phyloP scores from a whole-genome alignment of 2,888 invertebrate species.

The Diplazon laetatorius region DNA sequence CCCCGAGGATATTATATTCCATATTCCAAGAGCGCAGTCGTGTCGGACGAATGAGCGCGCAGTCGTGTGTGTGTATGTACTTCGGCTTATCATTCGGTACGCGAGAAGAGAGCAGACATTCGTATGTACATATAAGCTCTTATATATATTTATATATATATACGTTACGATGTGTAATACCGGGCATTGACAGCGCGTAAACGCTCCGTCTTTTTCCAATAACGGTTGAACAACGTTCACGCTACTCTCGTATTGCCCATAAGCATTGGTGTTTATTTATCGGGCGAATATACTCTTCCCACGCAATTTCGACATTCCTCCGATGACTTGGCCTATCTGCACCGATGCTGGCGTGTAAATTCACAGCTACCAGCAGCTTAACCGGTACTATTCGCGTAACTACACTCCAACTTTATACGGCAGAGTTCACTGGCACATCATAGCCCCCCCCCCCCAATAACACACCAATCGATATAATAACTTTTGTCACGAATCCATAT shows the following conservation, averaged over 20 bases:
- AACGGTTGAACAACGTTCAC: constrained; percentile 52
- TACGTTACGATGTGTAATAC: constrained; percentile 45
- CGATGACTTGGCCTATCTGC: constrained; percentile 61
- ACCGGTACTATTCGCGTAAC: constrained; percentile 16
- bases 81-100: constrained; percentile 6
- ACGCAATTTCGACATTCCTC: constrained; percentile 72
- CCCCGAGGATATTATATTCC: background rate
- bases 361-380: constrained; percentile 27
- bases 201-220: constrained; percentile 50
- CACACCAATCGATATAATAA: too few relatives aligned
- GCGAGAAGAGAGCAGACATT: too few relatives aligned
- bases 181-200: constrained; percentile 49
- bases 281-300: constrained; percentile 66
- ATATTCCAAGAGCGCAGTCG: background rate
- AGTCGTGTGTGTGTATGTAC: too few relatives aligned
- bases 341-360: constrained; percentile 48
- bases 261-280: constrained; percentile 44
- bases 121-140: too few relatives aligned
- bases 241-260: constrained; percentile 22
- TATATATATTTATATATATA: constrained; percentile 28
- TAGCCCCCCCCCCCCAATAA: too few relatives aligned
- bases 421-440: too few relatives aligned
- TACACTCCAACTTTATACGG: too few relatives aligned
- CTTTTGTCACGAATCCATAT: too few relatives aligned
- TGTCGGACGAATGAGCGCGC: background rate